Evolutionary conservation across 2,797 vertebrate species (phyloP), one percentile per base, ranked within the genome.

Genomic region (Philypnodon macrostomus): DNA sequence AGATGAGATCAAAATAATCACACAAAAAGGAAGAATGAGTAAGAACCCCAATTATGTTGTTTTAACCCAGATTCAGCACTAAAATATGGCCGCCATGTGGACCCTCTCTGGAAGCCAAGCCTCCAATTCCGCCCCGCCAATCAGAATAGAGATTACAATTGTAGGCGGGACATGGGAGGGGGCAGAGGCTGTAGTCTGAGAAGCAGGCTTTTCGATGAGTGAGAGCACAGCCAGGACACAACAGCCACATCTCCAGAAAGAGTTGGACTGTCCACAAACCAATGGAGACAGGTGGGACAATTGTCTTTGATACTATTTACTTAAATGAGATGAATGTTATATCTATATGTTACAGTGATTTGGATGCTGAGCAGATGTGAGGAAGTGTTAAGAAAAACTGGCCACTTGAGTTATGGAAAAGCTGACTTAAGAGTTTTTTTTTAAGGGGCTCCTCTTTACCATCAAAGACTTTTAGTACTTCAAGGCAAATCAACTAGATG

Each of bases 41-140:
- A 48, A 56, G 53, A 41, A 53, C 52, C 63, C 54, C 35, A 52
- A 57, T 51, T 35, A 59, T 87, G 82, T 88, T 88, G 49, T 89
- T 80, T 70, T 88, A 88, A 87, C 86, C 86, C 83, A 87, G 81
- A 84, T 87, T 79, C 73, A 47, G 48, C 45, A 8, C 65, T 72
- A 71, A 81, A 86, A 85, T 83, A 74, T 82, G 83, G 82, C 79
- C 70, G 63, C 84, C 84, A 83, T 85, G 84, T 84, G 81, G 84
- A 84, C 73, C 63, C 58, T 71, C 67, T 82, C 60, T 73, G 67
- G 67, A 61, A 77, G 77, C 55, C 73, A 74, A 73, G 75, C 70
- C 64, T 58, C 50, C 36, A 45, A 33, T 35, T 58, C 38, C 5
- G 52, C 16, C 14, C 3, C n/a, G 67, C 83, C 85, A 84, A 84